phyloP scores from a whole-genome alignment of 2,797 vertebrate species.

The Limnodromus scolopaceus region DNA sequence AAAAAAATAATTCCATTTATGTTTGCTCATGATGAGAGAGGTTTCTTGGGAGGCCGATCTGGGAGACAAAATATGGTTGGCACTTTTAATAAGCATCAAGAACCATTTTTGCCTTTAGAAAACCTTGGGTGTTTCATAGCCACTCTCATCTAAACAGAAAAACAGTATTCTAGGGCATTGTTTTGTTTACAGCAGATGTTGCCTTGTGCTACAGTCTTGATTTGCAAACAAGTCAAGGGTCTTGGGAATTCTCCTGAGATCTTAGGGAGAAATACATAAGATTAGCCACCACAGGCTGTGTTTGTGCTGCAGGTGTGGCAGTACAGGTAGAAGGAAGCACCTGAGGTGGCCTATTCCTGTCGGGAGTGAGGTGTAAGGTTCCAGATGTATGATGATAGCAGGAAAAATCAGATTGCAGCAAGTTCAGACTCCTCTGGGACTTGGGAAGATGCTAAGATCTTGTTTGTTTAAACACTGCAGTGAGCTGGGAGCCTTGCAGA shows the following conservation, averaged over 20 bases:
- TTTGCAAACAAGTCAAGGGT: background rate
- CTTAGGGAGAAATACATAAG: background rate
- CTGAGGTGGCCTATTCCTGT: background rate
- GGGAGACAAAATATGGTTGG: background rate
- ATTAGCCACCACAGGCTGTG: background rate
- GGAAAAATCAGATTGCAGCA: background rate
- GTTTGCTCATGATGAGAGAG: conserved; percentile 34
- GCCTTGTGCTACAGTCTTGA: background rate
- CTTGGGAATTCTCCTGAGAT: background rate
- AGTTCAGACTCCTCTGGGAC: background rate
- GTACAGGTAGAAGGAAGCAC: background rate
- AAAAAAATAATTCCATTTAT: background rate
- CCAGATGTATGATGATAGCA: background rate
- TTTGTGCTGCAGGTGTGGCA: background rate
- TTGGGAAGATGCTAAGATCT: background rate
- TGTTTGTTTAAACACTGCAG: conserved; percentile 20
- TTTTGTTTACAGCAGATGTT: conserved; percentile 40
- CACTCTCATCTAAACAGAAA: background rate
- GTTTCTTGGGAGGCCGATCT: background rate
- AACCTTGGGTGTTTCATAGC: background rate
- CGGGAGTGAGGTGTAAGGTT: background rate
- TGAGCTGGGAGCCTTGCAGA: background rate
- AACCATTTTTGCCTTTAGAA: background rate
- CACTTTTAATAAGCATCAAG: conserved; percentile 43
- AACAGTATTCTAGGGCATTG: background rate